Evolutionary conservation across 2,888 invertebrate genomes (phyloP).

Genomic region (Nomada flava): DNA sequence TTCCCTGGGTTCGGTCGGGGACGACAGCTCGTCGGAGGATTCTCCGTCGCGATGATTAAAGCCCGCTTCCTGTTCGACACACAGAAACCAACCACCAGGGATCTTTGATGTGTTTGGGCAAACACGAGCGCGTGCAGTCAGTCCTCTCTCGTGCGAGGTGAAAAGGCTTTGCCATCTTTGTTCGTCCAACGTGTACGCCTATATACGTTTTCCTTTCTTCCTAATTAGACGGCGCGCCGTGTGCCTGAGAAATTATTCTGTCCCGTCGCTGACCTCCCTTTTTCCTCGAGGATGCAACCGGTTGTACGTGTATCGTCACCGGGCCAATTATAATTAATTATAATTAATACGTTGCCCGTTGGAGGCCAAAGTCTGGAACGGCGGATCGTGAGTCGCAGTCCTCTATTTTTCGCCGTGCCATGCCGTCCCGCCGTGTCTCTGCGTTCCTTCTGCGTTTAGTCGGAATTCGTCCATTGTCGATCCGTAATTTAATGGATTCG

Average conservation of each 20-base stretch:
- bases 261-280: slow-evolving; percentile 30
- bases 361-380: background rate
- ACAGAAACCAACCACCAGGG: background rate
- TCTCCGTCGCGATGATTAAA: slow-evolving; percentile 15
- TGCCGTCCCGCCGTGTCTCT: background rate
- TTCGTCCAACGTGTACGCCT: background rate
- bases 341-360: slow-evolving; percentile 28
- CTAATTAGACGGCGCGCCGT: slow-evolving; percentile 40
- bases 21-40: background rate
- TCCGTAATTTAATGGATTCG: no score
- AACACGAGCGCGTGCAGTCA: background rate
- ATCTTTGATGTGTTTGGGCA: slow-evolving; percentile 24
- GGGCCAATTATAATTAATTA: slow-evolving; percentile 43
- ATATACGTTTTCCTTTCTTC: background rate
- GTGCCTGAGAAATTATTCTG: slow-evolving; percentile 48
- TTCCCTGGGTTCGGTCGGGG: background rate
- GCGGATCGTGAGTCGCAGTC: no score
- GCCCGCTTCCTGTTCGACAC: slow-evolving; percentile 5
- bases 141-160: background rate
- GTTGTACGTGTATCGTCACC: slow-evolving; percentile 15
- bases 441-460: background rate
- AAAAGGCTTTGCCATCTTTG: slow-evolving; percentile 7
- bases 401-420: background rate
- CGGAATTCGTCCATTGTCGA: background rate
- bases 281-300: slow-evolving; percentile 17